These are phyloP conservation scores for Eupithecia insigniata DNA, from an alignment of 2,888 invertebrate species.

Conservation along the genomic window DNA sequence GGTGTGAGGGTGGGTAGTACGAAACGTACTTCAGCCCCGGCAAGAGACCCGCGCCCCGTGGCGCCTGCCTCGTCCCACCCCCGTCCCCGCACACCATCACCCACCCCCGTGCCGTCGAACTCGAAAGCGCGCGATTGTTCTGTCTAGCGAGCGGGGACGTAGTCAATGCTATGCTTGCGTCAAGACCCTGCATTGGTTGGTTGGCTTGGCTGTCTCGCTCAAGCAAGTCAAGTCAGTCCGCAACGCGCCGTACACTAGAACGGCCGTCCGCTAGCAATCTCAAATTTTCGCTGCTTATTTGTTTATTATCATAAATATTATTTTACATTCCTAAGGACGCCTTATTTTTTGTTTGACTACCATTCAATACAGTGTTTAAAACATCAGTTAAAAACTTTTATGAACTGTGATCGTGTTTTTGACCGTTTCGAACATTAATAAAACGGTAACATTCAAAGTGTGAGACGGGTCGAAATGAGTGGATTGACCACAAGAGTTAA, in stretches of 20 bases:
- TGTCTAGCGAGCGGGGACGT: slow-evolving; percentile 69
- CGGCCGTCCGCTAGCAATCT: slow-evolving; percentile 62
- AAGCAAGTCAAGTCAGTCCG: slow-evolving; percentile 69
- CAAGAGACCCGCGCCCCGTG: slow-evolving; percentile 44
- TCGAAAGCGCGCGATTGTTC: slow-evolving; percentile 72
- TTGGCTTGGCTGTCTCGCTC: slow-evolving; percentile 27
- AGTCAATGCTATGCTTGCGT: slow-evolving; percentile 68
- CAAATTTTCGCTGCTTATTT: slow-evolving; percentile 54
- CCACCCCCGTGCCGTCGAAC: slow-evolving; percentile 51
- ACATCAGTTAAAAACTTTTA: slow-evolving; percentile 57
- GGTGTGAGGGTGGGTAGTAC: slow-evolving; percentile 31
- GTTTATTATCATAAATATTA: slow-evolving; percentile 51
- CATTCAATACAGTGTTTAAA: slow-evolving; percentile 40
- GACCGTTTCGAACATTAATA: slow-evolving; percentile 72
- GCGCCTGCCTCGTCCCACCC: slow-evolving; percentile 49
- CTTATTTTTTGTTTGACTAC: slow-evolving; percentile 45
- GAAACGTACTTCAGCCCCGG: slow-evolving; percentile 22
- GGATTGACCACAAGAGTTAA: slow-evolving; percentile 83
- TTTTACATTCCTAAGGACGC: slow-evolving; percentile 59
- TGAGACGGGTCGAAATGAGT: slow-evolving; percentile 81
- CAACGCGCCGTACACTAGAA: slow-evolving; percentile 68
- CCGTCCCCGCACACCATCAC: slow-evolving; percentile 39
- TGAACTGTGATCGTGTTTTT: slow-evolving; percentile 76
- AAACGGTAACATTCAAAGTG: slow-evolving; percentile 68
- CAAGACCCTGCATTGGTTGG: slow-evolving; percentile 55